Evolutionary conservation across 2,113 vertebrate species (phyloP).

Genomic region (Megaceryle maxima): DNA sequence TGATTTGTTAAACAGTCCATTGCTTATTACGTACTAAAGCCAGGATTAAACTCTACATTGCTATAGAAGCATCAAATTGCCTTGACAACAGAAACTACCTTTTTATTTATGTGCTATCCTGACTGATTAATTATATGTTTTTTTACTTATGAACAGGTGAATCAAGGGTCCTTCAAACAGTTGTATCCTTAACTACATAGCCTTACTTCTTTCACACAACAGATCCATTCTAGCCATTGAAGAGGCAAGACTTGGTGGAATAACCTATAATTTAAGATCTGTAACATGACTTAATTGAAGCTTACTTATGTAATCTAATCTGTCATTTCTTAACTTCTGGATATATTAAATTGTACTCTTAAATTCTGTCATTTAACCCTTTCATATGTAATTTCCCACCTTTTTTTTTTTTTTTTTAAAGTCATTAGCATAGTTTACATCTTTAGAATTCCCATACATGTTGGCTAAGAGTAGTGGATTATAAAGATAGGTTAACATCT

Average conservation of each 20-base stretch:
- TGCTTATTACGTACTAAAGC: neutral
- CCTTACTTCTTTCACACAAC: neutral
- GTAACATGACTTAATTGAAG: neutral
- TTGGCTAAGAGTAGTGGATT: neutral
- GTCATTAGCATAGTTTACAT: neutral
- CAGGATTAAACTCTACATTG: neutral
- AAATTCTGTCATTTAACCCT: neutral
- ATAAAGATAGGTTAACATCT: neutral
- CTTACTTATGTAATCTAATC: neutral
- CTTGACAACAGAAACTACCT: neutral
- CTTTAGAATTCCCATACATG: neutral
- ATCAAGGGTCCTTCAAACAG: neutral
- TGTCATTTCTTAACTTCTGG: neutral
- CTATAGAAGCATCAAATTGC: neutral
- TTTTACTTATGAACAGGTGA: neutral
- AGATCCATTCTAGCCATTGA: neutral
- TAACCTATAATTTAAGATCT: neutral
- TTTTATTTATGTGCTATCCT: neutral
- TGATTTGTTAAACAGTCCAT: neutral
- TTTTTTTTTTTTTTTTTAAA: neutral
- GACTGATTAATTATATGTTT: neutral
- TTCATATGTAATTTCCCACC: neutral
- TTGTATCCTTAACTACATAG: neutral
- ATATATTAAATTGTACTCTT: neutral
- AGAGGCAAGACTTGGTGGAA: neutral